Percentiles rank a stretch among this genome's conserved stretches.
Conservation (phyloP, 2,797 vertebrate genomes). For the Spheniscus humboldti region DNA sequence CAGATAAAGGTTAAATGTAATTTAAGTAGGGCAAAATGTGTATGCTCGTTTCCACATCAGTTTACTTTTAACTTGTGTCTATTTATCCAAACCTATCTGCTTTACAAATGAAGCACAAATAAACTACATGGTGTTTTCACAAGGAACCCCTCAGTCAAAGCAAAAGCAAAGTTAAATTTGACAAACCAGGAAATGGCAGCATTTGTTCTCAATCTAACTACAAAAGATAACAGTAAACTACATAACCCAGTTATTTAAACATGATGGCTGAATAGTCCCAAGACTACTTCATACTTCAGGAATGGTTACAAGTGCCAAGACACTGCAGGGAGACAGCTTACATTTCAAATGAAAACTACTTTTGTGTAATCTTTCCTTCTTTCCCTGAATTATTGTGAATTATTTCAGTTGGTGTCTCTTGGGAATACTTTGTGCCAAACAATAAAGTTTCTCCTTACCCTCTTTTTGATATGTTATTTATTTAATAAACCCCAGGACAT, state of each 20-base stretch:
- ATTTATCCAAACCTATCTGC: neutral
- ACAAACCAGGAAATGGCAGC: neutral
- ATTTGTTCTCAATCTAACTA: slow-evolving; percentile 3
- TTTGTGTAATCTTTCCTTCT: neutral
- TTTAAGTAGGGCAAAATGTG: neutral
- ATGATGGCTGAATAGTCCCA: neutral
- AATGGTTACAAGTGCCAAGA: neutral
- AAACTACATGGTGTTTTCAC: neutral
- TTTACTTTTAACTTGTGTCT: neutral
- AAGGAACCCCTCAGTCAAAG: neutral
- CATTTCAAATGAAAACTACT: neutral
- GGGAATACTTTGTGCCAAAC: neutral
- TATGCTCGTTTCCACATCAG: neutral
- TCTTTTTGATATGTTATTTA: neutral
- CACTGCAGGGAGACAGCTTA: neutral
- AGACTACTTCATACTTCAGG: neutral
- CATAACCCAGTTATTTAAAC: neutral
- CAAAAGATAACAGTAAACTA: neutral
- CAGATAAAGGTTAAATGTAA: neutral
- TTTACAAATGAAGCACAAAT: neutral
- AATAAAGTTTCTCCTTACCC: neutral
- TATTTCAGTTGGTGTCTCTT: neutral
- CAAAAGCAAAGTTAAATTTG: slow-evolving; percentile 21
- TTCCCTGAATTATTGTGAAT: neutral
- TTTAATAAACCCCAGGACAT: neutral